phyloP scores from a whole-genome alignment of 64 coral and sea anemone species.

The Dendronephthya gigantea region DNA sequence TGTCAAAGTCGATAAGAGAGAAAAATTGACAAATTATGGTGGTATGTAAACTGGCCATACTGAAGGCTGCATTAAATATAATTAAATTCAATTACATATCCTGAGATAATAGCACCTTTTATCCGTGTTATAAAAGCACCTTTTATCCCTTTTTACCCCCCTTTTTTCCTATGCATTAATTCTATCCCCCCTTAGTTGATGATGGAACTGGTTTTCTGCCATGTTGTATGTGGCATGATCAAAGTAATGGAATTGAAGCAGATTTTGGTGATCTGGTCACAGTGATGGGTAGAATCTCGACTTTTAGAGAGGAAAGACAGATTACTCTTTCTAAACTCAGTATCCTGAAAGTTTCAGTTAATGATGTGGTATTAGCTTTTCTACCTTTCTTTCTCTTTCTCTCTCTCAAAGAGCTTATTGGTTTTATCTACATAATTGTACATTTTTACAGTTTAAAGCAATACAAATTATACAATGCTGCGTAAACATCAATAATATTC shows the following conservation, averaged over 20 bases:
- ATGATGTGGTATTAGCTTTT: no score
- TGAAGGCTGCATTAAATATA: no score
- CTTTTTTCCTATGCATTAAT: no score
- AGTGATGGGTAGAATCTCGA: constrained; percentile 61
- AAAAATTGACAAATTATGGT: constrained; percentile 68
- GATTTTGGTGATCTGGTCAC: constrained; percentile 59
- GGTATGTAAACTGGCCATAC: constrained; percentile 38
- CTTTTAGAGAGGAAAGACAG: constrained; percentile 52
- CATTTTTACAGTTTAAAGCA: no score
- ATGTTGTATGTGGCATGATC: constrained; percentile 62
- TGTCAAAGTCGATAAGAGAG: constrained; percentile 50
- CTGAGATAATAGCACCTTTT: no score
- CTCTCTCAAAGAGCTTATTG: no score
- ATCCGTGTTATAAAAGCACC: neutral
- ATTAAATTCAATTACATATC: no score
- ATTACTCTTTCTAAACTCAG: constrained; percentile 53
- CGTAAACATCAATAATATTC: no score
- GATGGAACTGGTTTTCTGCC: constrained; percentile 70
- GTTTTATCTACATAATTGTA: neutral
- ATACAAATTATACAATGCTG: no score
- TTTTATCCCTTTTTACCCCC: no score
- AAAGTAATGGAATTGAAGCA: neutral
- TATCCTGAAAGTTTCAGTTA: constrained; percentile 45
- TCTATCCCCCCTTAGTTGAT: constrained; percentile 40
- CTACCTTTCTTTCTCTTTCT: no score